A percentile compares a stretch with the other conserved stretches of the same genome.
Evolutionary conservation across 2,797 vertebrate species (phyloP).

Genomic region (Pogoniulus pusillus): DNA sequence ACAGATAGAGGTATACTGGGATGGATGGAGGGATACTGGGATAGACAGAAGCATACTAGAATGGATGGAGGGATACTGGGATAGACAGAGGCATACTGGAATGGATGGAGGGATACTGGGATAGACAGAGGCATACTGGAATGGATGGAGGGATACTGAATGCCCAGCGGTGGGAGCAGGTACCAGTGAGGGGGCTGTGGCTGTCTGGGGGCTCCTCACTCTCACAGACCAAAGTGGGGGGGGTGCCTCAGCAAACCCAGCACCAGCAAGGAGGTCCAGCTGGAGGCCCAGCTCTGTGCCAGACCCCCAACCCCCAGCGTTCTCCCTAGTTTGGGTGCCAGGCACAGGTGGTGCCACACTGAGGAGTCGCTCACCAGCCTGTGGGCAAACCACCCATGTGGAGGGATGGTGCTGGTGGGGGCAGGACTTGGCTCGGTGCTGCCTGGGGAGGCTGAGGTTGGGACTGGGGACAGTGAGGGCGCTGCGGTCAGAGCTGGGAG

Average conservation of each 20-base stretch:
- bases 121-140: not conserved
- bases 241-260: not conserved
- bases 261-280: fast-evolving
- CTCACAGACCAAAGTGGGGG: fast-evolving
- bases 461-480: too few species aligned
- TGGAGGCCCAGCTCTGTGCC: not conserved
- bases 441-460: not conserved
- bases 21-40: not conserved
- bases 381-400: not conserved
- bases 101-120: too few species aligned
- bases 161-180: fast-evolving
- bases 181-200: fast-evolving
- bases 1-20: not conserved
- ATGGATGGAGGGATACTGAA: not conserved
- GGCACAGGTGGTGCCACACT: fast-evolving
- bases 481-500: too few species aligned
- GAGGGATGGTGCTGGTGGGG: not conserved
- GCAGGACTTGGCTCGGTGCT: not conserved
- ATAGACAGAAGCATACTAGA: too few species aligned
- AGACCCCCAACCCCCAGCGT: not conserved
- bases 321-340: fast-evolving
- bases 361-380: fast-evolving
- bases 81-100: too few species aligned
- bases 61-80: too few species aligned
- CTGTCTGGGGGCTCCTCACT: not conserved